Conservation (phyloP, 2,888 invertebrate genomes). For the Drosophila dives region DNA sequence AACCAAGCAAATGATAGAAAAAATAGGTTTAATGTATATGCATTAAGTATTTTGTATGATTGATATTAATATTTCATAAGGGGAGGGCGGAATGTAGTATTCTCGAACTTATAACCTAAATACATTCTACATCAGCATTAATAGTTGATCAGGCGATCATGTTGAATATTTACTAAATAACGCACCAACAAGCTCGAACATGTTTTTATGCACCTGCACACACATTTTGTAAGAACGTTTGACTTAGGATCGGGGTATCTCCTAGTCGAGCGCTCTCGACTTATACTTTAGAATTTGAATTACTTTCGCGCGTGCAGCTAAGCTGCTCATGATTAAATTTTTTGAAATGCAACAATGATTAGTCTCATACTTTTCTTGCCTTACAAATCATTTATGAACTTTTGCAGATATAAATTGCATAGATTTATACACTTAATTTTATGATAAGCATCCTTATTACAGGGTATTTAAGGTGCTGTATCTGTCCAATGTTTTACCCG, state of each 20-base stretch:
- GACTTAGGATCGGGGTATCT: not conserved
- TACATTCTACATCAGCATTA: not conserved
- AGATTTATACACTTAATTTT: not conserved
- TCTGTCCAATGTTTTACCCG: slow-evolving; percentile 11
- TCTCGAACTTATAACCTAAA: not conserved
- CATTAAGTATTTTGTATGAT: not conserved
- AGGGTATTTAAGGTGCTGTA: not conserved
- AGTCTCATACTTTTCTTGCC: not conserved
- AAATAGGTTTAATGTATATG: not conserved
- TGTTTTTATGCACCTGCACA: not conserved
- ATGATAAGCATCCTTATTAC: not conserved
- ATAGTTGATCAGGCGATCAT: not conserved
- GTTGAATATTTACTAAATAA: not conserved
- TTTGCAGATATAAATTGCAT: not conserved
- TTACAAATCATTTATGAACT: not conserved
- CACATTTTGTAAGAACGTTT: not conserved
- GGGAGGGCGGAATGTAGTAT: not conserved
- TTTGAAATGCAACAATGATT: not conserved
- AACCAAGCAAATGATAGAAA: not conserved
- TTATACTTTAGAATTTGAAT: not conserved
- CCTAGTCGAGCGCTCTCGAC: not conserved
- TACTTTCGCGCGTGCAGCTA: not conserved
- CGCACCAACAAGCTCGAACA: not conserved
- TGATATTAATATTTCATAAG: not conserved
- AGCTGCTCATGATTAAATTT: not conserved